phyloP scores from a whole-genome alignment of 2,888 invertebrate genomes.

The Melanostoma mellinum region DNA sequence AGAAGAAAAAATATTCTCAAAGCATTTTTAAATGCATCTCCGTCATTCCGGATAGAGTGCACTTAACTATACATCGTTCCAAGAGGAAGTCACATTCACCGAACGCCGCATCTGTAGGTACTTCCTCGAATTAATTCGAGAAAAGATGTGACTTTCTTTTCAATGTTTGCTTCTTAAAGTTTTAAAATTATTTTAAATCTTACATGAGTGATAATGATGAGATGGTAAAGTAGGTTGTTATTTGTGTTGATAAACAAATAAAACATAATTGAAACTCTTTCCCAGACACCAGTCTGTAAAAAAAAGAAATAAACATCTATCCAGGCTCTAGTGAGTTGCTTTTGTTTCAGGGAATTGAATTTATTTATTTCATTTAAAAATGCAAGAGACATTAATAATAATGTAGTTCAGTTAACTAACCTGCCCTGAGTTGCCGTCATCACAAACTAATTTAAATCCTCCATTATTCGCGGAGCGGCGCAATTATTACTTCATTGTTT shows the following conservation, averaged over 20 bases:
- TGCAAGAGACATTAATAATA: constrained; percentile 23
- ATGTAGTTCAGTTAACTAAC: constrained; percentile 66
- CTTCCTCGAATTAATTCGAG: constrained; percentile 43
- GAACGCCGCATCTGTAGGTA: not conserved
- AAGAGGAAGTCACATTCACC: constrained; percentile 46
- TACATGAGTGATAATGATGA: constrained; percentile 16
- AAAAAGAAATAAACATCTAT: constrained; percentile 6
- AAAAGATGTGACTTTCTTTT: constrained; percentile 31
- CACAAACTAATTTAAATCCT: constrained; percentile 67
- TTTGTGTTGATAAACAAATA: not conserved
- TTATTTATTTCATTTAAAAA: not conserved
- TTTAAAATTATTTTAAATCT: constrained; percentile 25
- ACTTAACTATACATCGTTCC: constrained; percentile 49
- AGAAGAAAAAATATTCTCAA: constrained; percentile 18
- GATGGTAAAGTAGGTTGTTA: constrained; percentile 3
- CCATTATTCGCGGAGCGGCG: constrained; percentile 40
- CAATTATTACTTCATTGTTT: constrained; percentile 61
- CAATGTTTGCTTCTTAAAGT: constrained; percentile 35
- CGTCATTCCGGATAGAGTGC: constrained; percentile 35
- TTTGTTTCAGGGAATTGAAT: constrained; percentile 13
- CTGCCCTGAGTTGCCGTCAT: constrained; percentile 48
- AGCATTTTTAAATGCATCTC: constrained; percentile 44
- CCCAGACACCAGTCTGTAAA: constrained; percentile 23
- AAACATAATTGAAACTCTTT: constrained; percentile 16
- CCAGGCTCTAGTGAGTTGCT: constrained; percentile 5